Evolutionary conservation across 2,113 vertebrate genomes (phyloP), one percentile per base, ranked within the genome.

Genomic region (Oreochromis niloticus): DNA sequence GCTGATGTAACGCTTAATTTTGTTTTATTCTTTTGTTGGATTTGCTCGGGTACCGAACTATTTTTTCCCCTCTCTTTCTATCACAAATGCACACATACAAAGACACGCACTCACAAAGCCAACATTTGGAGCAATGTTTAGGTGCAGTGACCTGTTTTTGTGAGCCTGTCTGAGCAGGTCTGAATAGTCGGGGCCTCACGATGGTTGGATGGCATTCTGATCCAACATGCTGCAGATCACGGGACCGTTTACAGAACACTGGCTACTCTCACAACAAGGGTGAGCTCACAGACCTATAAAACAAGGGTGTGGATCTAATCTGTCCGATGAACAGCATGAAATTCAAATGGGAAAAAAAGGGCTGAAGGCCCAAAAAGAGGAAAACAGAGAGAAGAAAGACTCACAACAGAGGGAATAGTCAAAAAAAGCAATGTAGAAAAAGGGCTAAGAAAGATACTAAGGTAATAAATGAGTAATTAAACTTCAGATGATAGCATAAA

Each of bases 281-380:
- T 94, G 92, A 96, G 87, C 89, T 95, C 94, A 95, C 91, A 22
- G 81, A 46, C 78, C 80, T 59, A 90, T 90, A 94, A 94, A 93
- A 94, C 82, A 85, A 93, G 95, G 94, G 94, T 19, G 94, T 91
- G 90, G 91, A 90, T 86, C 80, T 85, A 87, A 92, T 92, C 87
- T 92, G 85, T 80, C 61, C 12, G 32, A 91, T 87, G 87, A 86
- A 89, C 63, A 82, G 54, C 57, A 85, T 83, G 79, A 81, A 91
- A 81, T 83, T 79, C 6, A 6, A 27, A 88, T 75, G 79, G 85
- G 80, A 10, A 8, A 66, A 87, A 88, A 92, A 52, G 30, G 30
- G 3, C 39, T 13, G 43, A 66, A 57, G 1, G 56, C 7, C 83
- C n/a, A 48, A 48, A 3, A 61, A 10, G 11, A 57, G 30, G 1